phyloP scores from a whole-genome alignment of 2,888 invertebrate species.

The Harpagoxenus sublaevis region DNA sequence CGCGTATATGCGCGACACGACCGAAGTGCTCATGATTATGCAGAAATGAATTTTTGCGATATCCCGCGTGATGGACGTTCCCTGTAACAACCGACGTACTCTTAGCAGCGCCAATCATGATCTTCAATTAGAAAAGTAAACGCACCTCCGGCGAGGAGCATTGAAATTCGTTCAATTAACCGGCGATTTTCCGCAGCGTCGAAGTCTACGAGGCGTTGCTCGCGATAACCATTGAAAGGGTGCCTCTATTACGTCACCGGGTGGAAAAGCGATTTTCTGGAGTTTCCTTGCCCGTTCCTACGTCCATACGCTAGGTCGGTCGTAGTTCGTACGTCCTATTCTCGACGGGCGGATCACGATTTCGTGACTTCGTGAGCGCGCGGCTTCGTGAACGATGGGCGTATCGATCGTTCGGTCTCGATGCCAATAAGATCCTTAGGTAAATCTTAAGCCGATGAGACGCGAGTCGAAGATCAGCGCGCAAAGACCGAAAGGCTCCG shows the following conservation, averaged over 20 bases:
- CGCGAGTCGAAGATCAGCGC: conserved; percentile 78
- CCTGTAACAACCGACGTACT: not conserved
- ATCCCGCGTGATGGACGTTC: conserved; percentile 29
- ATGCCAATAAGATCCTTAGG: conserved; percentile 81
- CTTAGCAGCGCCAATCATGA: conserved; percentile 23
- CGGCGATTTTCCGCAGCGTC: conserved; percentile 11
- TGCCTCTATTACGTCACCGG: conserved; percentile 52
- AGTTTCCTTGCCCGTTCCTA: conserved; percentile 61
- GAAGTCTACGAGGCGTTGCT: not conserved
- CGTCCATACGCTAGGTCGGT: conserved; percentile 66
- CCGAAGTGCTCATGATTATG: conserved; percentile 2
- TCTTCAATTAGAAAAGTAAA: conserved; percentile 53
- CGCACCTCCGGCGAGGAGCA: conserved; percentile 17
- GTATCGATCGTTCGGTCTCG: conserved; percentile 73
- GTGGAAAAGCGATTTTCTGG: conserved; percentile 65
- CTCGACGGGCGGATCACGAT: conserved; percentile 75
- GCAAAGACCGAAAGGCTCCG: conserved; percentile 77
- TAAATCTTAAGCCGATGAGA: conserved; percentile 83
- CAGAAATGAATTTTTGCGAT: conserved; percentile 36
- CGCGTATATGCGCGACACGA: not conserved
- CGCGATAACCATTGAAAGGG: conserved; percentile 33
- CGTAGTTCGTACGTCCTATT: conserved; percentile 72
- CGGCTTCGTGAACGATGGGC: conserved; percentile 74
- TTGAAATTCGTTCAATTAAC: conserved; percentile 51
- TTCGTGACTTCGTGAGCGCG: conserved; percentile 76